These are phyloP conservation scores for Hyposmocoma kahamanoa DNA, from an alignment of 1,140 invertebrate species.

Conservation along the genomic window DNA sequence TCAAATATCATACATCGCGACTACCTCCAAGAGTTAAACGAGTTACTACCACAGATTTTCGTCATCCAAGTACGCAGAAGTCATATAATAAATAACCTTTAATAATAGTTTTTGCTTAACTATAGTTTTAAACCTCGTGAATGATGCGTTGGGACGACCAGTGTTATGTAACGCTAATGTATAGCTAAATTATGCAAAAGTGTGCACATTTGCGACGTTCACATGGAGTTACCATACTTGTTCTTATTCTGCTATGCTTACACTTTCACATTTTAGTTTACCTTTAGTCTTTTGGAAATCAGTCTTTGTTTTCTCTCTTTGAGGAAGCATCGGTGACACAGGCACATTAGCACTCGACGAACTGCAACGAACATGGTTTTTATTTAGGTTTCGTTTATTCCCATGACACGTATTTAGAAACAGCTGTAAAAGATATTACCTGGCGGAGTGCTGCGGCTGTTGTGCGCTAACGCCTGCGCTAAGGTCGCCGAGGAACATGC, in stretches of 20 bases:
- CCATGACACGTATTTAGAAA: no score
- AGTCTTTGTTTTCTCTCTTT: conserved; percentile 65
- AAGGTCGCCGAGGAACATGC: conserved; percentile 93
- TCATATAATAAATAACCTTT: no score
- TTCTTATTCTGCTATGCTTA: neutral
- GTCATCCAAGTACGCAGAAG: no score
- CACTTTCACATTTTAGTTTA: conserved; percentile 19
- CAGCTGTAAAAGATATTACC: no score
- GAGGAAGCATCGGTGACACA: conserved; percentile 59
- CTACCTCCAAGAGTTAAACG: no score
- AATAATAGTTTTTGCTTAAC: no score
- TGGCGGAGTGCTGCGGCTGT: neutral
- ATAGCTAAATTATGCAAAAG: neutral
- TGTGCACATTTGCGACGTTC: neutral
- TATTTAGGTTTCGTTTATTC: no score
- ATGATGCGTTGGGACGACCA: no score
- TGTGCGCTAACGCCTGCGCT: neutral
- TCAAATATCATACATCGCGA: no score
- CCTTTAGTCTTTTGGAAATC: conserved; percentile 61
- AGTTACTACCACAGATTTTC: no score
- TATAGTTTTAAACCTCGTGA: no score
- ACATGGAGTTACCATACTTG: neutral
- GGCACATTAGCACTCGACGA: conserved; percentile 27
- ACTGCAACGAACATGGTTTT: neutral
- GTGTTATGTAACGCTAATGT: no score